Evolutionary conservation across 1,140 invertebrate genomes (phyloP).

Genomic region (Hyposmocoma kahamanoa): DNA sequence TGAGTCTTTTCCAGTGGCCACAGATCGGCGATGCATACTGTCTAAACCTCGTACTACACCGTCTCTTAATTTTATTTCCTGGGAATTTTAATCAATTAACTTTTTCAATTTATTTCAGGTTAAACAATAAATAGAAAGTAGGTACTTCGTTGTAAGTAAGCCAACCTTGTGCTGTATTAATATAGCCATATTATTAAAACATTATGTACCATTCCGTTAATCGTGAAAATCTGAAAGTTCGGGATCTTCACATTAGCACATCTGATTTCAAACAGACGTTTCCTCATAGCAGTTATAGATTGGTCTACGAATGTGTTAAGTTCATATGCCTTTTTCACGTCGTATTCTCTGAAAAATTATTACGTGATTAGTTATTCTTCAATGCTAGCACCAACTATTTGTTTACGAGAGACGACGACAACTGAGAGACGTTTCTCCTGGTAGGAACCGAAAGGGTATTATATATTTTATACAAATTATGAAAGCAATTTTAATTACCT

Average conservation of each 20-base stretch:
- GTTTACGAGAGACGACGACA: too few relatives aligned
- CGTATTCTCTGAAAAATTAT: constrained; percentile 33
- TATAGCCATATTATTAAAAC: constrained; percentile 6
- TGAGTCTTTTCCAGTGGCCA: constrained; percentile 27
- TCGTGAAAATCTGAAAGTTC: constrained; percentile 28
- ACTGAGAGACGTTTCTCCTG: too few relatives aligned
- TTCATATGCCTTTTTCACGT: constrained; percentile 25
- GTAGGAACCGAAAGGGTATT: too few relatives aligned
- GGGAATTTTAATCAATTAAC: constrained; percentile 1
- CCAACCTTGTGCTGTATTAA: too few relatives aligned
- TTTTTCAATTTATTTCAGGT: too few relatives aligned
- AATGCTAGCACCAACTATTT: too few relatives aligned
- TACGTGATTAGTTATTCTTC: too few relatives aligned
- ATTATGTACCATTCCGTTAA: constrained; percentile 32
- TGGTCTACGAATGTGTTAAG: constrained; percentile 37
- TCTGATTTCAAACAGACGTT: constrained; percentile 21
- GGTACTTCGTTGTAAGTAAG: too few relatives aligned
- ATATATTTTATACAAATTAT: too few relatives aligned
- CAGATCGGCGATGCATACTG: constrained; percentile 43
- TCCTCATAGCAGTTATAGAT: constrained; percentile 12
- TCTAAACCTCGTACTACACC: constrained; percentile 42
- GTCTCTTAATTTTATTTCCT: constrained; percentile 37
- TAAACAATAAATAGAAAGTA: too few relatives aligned
- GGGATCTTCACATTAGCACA: constrained; percentile 26
- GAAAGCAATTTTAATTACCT: too few relatives aligned